Evolutionary conservation across 64 coral and sea anemone genomes (phyloP).

Genomic region (Actinia tenebrosa): DNA sequence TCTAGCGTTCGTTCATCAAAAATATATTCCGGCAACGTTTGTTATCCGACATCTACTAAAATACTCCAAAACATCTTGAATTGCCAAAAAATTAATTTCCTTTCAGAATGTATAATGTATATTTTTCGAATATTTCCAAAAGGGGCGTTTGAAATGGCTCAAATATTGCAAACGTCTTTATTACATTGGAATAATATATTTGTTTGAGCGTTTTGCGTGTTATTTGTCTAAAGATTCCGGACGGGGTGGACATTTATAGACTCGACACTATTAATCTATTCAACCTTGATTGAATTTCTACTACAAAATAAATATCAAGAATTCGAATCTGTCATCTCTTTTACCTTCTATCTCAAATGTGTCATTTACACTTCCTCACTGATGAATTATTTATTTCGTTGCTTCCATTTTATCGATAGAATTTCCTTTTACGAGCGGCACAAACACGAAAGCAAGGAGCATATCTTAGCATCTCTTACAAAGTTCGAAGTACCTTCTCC

Average conservation of each 20-base stretch:
- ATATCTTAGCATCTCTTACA: neutral
- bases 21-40: too few species aligned
- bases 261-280: slow-evolving; percentile 1
- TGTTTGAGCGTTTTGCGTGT: neutral
- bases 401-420: neutral
- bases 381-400: slow-evolving; percentile 6
- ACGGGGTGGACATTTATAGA: neutral
- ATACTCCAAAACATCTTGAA: too few species aligned
- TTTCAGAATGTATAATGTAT: too few species aligned
- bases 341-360: neutral
- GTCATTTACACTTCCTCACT: neutral
- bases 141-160: neutral
- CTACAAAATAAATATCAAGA: neutral
- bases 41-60: too few species aligned
- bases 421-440: neutral
- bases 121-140: neutral
- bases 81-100: too few species aligned
- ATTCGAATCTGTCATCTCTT: neutral
- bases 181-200: neutral
- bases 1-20: too few species aligned
- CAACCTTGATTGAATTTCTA: slow-evolving; percentile 1
- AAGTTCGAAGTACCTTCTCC: neutral
- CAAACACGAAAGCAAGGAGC: neutral
- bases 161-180: neutral
- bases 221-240: neutral